Base-by-base conservation (phyloP, 64 coral and sea anemone species). In the Porites australiensis region DNA sequence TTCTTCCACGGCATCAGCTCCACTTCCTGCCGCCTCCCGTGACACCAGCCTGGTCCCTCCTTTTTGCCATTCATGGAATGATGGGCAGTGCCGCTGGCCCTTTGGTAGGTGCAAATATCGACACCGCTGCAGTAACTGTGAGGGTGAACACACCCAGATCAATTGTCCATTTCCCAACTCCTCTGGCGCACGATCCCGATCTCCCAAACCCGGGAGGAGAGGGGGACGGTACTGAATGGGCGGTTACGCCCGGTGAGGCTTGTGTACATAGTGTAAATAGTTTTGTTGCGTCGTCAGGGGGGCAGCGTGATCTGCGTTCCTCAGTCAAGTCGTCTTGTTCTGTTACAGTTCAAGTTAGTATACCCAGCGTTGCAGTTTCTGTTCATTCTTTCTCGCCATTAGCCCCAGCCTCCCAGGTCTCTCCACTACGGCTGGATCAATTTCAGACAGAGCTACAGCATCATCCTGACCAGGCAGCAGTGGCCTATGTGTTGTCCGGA, bases 401-500 rank as follows among this genome's bases (percentile, higher is more conserved):
- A 9, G 52, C 52, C 52, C 52, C 52, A 9, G 52, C 9, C 52
- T 54, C 52, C 52, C 4, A 55, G 47, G 76, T 79, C 55, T 55
- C 76, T 4, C 48, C 76, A 14, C 23, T 87, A 7, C 23, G 49
- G 14, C 48, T 48, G 13, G n/a, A 71, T 18, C 64, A 73, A 6
- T 87, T 87, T 54, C 48, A 43, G 44, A 5, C 3, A 3, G 84
- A 87, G 21, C 43, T 87, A 13, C 44, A 9, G 7, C 9, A 45
- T 51, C 84, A 87, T 37, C 84, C 84, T 13, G 68, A 87, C 69
- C 4, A 49, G 69, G 13, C 21, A 18, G 20, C 16, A 70, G 69
- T 73, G 27, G 13, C 52, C 46, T 89, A 37, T 88, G 86, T 88
- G 16, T 45, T 70, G 6, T 37, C 44, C 54, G 86, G 86, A 13